A percentile compares a stretch with the other conserved stretches of the same genome.
phyloP scores from a whole-genome alignment of 2,113 vertebrate species.

The Cebidichthys violaceus region DNA sequence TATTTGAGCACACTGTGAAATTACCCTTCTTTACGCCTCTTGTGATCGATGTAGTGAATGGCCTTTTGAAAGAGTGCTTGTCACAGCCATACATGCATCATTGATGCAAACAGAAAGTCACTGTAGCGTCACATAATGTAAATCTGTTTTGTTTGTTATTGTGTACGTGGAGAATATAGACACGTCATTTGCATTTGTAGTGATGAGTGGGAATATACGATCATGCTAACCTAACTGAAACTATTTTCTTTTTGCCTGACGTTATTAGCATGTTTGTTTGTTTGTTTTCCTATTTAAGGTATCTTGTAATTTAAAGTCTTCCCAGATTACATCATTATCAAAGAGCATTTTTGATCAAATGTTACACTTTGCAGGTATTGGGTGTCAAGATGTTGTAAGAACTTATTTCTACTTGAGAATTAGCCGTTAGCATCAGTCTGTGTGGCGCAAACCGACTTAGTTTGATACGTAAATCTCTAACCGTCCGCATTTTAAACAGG shows the following conservation, averaged over 20 bases:
- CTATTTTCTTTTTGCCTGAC: neutral
- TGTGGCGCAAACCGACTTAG: neutral
- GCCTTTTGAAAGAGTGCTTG: too few relatives aligned
- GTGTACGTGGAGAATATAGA: neutral
- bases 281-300: too few relatives aligned
- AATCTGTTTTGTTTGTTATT: neutral
- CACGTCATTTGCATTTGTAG: neutral
- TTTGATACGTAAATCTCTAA: neutral
- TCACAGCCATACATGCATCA: too few relatives aligned
- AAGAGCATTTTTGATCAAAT: neutral
- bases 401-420: neutral
- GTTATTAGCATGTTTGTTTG: neutral
- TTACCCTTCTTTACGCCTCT: neutral
- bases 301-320: neutral
- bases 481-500: neutral
- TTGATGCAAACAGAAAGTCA: too few relatives aligned
- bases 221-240: neutral
- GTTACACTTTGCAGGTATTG: neutral
- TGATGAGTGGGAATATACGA: neutral
- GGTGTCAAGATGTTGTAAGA: neutral
- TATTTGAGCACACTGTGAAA: conserved; percentile 16
- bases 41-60: neutral
- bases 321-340: neutral
- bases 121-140: neutral
- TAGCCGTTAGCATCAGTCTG: neutral